These are phyloP conservation scores for Zygothrica quintamaculata DNA, from an alignment of 2,888 invertebrate species.

Conservation along the genomic window DNA sequence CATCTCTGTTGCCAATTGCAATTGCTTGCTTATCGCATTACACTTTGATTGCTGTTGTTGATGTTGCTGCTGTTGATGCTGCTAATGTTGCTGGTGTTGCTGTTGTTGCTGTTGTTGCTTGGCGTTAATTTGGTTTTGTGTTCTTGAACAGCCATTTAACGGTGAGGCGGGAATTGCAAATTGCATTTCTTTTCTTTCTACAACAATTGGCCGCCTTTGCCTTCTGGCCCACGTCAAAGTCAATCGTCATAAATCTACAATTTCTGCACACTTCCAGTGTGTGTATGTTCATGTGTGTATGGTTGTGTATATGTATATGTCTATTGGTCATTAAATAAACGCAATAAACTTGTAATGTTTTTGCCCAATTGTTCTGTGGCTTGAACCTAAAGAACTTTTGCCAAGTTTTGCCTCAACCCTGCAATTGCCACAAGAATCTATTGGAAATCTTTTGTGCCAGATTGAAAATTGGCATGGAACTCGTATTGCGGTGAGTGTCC, in stretches of 20 bases:
- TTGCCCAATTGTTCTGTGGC: constrained; percentile 69
- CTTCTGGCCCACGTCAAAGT: constrained; percentile 57
- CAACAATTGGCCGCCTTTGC: constrained; percentile 40
- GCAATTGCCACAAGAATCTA: constrained; percentile 31
- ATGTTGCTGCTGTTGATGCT: constrained; percentile 10
- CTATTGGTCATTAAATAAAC: constrained; percentile 16
- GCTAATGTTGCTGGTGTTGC: constrained; percentile 37
- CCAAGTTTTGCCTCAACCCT: constrained; percentile 8
- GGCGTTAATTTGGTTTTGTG: constrained; percentile 78
- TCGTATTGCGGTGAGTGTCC: constrained; percentile 20
- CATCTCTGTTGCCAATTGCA: constrained; percentile 53
- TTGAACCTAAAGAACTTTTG: constrained; percentile 45
- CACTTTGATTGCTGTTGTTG: constrained; percentile 58
- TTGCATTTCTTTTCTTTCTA: constrained; percentile 58
- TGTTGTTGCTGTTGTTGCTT: constrained; percentile 28
- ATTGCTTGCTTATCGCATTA: constrained; percentile 73
- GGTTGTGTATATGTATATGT: background rate
- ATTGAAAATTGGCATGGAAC: background rate
- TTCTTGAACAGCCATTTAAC: constrained; percentile 71
- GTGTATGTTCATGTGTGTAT: constrained; percentile 22
- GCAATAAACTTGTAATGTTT: constrained; percentile 50
- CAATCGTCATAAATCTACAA: constrained; percentile 70
- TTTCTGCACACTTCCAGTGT: constrained; percentile 33
- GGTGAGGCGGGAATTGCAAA: constrained; percentile 71
- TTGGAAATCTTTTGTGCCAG: background rate